Base-by-base conservation (phyloP, 2,888 invertebrate genomes). In the Galeruca laticollis region DNA sequence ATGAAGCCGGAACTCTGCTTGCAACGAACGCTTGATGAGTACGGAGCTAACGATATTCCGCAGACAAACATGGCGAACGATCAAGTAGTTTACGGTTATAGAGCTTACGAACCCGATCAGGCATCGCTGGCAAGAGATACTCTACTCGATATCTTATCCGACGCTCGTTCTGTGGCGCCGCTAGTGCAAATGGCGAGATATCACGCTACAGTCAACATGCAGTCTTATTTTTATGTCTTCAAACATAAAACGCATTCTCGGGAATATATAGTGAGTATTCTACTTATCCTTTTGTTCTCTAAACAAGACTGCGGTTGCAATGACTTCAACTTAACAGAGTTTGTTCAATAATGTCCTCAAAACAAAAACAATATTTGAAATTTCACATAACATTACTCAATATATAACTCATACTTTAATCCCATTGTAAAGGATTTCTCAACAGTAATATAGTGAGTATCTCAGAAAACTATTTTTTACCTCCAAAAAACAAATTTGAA, bases 151-250 rank as follows among this genome's bases (percentile, higher is more conserved):
- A 91, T 97, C 70, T 88, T 98, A 72, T 95, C 96, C 64, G 97
- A 98, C 85, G 95, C 95, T 8, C 89, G 94, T 69, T 93, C 94
- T 20, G 90, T 94, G 21, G 94, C 96, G 0, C 97, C 97, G 0
- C 86, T 94, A 75, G 87, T 95, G 73, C 89, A 90, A 85, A 92
- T 92, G 72, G 94, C 92, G 18, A 89, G 92, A 84, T 91, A 92
- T 83, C 94, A 95, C 80, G 90, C 93, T 4, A 89, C 89, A 76
- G 89, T 92, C 31, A 93, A 94, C 85, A 88, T 90, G 0, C 91
- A 92, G 81, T 93, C 93, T 65, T 96, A 93, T 84, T 94, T 96
- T 88, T 96, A 96, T 82, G 94, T 96, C 31, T 96, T 96, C 80
- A 91, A 93, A 5, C 96, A 97, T 82, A 93, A 93, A 76, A 94